Conservation (phyloP, 1,140 invertebrate species). For the Sycophila sp. region DNA sequence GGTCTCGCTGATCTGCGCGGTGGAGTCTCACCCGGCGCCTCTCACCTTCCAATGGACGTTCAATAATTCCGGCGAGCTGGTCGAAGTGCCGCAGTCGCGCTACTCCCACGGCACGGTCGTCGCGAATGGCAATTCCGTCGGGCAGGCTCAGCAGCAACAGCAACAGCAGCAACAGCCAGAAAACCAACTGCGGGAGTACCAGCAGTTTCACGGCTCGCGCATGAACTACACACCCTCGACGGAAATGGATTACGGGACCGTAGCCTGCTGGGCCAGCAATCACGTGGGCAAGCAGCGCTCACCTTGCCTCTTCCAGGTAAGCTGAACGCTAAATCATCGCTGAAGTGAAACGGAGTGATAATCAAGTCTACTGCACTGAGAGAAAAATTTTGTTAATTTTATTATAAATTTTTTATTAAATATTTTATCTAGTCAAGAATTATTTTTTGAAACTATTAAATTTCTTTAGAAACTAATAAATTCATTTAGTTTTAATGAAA, state of each 20-base stretch:
- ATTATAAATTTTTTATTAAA: too few species aligned
- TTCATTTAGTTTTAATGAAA: too few species aligned
- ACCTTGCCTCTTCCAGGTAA: slow-evolving; percentile 87
- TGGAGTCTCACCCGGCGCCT: slow-evolving; percentile 84
- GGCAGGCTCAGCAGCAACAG: slow-evolving; percentile 41
- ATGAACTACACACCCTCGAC: slow-evolving; percentile 86
- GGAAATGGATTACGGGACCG: slow-evolving; percentile 88
- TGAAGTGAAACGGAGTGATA: too few species aligned
- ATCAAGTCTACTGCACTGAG: too few species aligned
- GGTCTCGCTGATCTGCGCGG: slow-evolving; percentile 81
- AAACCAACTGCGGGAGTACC: slow-evolving; percentile 53
- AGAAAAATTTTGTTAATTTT: too few species aligned
- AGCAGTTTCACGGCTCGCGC: slow-evolving; percentile 71
- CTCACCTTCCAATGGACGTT: slow-evolving; percentile 89
- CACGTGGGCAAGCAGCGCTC: slow-evolving; percentile 82
- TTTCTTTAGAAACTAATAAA: too few species aligned
- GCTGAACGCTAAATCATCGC: too few species aligned
- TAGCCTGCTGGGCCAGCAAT: slow-evolving; percentile 86
- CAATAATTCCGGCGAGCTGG: slow-evolving; percentile 86
- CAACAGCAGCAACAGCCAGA: slow-evolving; percentile 51
- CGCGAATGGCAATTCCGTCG: slow-evolving; percentile 60
- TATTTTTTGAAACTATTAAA: too few species aligned
- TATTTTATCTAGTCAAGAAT: too few species aligned
- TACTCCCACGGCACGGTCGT: slow-evolving; percentile 68
- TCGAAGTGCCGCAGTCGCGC: slow-evolving; percentile 75